Conservation (phyloP, 2,113 vertebrate genomes). For the Clupea harengus region DNA sequence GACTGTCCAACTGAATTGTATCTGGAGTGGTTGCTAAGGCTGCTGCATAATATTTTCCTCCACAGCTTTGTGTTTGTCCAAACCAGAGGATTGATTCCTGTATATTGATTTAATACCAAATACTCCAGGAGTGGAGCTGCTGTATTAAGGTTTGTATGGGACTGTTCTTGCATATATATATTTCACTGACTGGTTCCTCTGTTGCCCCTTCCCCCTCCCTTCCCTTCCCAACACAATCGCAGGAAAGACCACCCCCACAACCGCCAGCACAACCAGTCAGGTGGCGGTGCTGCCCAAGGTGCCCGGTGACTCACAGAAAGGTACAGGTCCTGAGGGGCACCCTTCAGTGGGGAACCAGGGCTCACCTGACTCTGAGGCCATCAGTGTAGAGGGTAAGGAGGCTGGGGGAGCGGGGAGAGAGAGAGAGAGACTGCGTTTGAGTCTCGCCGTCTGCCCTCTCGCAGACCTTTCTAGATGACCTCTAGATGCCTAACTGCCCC, state of each 20-base stretch:
- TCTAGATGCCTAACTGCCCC: conserved; percentile 27
- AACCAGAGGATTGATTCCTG: not conserved
- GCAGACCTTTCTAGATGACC: conserved; percentile 14
- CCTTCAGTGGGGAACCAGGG: conserved; percentile 73
- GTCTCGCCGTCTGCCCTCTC: conserved; percentile 46
- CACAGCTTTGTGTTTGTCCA: not conserved
- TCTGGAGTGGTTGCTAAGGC: not conserved
- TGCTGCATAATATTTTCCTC: not conserved
- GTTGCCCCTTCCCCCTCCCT: conserved; percentile 57
- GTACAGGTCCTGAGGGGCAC: conserved; percentile 75
- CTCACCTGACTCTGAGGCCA: conserved; percentile 77
- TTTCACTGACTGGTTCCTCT: conserved; percentile 74
- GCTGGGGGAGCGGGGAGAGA: conserved; percentile 56
- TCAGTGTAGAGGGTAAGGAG: conserved; percentile 87
- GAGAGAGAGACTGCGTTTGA: conserved; percentile 28
- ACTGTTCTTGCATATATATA: conserved; percentile 46
- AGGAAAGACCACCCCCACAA: conserved; percentile 80
- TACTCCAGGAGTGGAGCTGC: not conserved
- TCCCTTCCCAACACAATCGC: conserved; percentile 69
- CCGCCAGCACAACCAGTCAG: conserved; percentile 73
- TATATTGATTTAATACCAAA: not conserved
- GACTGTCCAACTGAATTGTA: not conserved
- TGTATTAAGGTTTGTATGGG: conserved; percentile 29
- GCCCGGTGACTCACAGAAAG: conserved; percentile 75
- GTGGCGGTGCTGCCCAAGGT: conserved; percentile 71